A percentile compares a stretch with the other conserved stretches of the same genome.
phyloP scores from a whole-genome alignment of 2,797 vertebrate species.

The Pseudocheirus occidentalis region DNA sequence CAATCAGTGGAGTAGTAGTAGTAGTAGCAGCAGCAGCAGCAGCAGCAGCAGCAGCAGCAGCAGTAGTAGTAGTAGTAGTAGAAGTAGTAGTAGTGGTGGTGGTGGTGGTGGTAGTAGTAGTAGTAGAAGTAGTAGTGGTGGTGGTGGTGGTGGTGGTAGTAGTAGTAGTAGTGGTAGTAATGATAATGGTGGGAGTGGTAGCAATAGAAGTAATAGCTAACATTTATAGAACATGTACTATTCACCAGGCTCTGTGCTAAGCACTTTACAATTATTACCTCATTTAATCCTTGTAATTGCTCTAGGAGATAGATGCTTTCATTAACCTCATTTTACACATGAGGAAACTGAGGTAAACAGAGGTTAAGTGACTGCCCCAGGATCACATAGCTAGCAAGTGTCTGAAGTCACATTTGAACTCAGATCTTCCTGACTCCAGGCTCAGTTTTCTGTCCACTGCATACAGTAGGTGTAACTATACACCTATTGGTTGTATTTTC shows the following conservation, averaged over 20 bases:
- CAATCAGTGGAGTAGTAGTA: neutral
- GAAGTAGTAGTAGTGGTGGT: too few species aligned
- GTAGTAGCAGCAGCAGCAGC: neutral
- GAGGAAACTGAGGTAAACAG: neutral
- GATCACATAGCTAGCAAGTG: too few species aligned
- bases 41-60: too few species aligned
- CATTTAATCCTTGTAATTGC: neutral
- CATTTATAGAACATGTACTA: neutral
- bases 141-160: too few species aligned
- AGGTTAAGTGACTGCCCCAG: neutral
- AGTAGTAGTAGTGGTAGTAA: too few species aligned
- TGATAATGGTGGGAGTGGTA: too few species aligned
- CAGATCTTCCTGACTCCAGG: neutral
- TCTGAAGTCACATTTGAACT: neutral
- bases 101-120: too few species aligned
- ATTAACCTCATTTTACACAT: neutral
- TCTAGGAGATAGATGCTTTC: neutral
- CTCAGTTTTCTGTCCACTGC: neutral
- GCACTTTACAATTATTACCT: neutral
- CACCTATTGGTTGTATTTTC: neutral
- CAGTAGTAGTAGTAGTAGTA: too few species aligned
- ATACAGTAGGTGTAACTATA: neutral
- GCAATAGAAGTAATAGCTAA: neutral
- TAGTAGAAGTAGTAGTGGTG: too few species aligned
- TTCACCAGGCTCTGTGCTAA: neutral